phyloP scores from a whole-genome alignment of 1,140 invertebrate genomes.

The Papilio polytes region DNA sequence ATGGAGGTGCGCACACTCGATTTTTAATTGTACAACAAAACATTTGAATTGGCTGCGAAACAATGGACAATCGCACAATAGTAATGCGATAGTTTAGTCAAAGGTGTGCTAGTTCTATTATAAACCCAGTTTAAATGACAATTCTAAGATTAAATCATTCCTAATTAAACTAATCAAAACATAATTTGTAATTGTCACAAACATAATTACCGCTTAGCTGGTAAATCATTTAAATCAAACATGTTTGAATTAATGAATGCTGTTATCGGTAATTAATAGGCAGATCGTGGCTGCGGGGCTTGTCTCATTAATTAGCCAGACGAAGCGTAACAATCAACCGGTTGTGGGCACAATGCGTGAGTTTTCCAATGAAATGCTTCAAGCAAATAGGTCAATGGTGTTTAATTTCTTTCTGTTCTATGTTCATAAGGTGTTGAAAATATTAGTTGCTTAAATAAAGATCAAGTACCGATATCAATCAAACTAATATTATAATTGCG shows the following conservation, averaged over 20 bases:
- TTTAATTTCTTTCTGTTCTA: not conserved
- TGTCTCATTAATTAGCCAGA: slow-evolving; percentile 23
- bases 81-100: no score
- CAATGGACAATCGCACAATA: no score
- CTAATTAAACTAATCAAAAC: not conserved
- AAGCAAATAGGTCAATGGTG: slow-evolving; percentile 3
- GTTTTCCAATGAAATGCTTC: not conserved
- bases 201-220: slow-evolving; percentile 17
- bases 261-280: slow-evolving; percentile 27
- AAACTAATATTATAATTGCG: no score
- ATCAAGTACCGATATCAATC: no score
- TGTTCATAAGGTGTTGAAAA: not conserved
- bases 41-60: no score
- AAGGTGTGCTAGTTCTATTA: no score
- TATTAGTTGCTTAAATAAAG: not conserved
- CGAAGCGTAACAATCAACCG: slow-evolving; percentile 24
- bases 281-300: slow-evolving; percentile 26
- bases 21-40: no score
- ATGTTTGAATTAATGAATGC: slow-evolving; percentile 26
- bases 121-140: not conserved
- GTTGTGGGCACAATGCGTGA: slow-evolving; percentile 24
- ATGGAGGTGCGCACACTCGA: no score
- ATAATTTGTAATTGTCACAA: slow-evolving; percentile 25
- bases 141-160: not conserved
- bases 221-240: slow-evolving; percentile 27